phyloP scores from a whole-genome alignment of 1,140 invertebrate species.

The Ceratina japonica region DNA sequence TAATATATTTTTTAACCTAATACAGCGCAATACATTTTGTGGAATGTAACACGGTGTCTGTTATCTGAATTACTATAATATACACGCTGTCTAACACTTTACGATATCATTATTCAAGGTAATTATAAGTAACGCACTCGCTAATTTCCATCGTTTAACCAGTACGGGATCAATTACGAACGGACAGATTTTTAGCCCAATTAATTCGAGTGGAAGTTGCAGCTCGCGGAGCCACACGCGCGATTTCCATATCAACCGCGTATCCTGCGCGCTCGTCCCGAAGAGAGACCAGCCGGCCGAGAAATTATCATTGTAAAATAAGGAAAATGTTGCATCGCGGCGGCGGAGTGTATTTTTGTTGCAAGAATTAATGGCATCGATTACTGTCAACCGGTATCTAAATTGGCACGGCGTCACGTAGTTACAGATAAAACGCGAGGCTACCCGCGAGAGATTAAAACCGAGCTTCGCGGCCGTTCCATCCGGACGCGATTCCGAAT shows the following conservation, averaged over 20 bases:
- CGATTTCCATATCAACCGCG: no score
- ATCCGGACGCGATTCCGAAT: neutral
- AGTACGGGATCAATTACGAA: neutral
- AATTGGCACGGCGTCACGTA: slow-evolving; percentile 19
- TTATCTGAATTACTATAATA: neutral
- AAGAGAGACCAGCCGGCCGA: no score
- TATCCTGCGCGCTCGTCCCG: no score
- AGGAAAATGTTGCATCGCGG: neutral
- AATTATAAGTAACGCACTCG: no score
- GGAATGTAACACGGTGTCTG: no score
- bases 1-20: no score
- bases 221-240: no score
- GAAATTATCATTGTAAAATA: neutral
- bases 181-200: neutral
- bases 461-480: slow-evolving; percentile 7
- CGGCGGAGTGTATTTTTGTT: neutral
- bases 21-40: no score
- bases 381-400: slow-evolving; percentile 17
- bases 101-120: neutral
- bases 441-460: slow-evolving; percentile 28
- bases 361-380: slow-evolving; percentile 1
- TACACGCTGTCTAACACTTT: no score
- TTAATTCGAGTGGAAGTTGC: neutral
- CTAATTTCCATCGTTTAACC: neutral
- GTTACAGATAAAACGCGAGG: slow-evolving; percentile 22